Base-by-base conservation (phyloP, 2,113 vertebrate genomes). In the Alethe diademata region DNA sequence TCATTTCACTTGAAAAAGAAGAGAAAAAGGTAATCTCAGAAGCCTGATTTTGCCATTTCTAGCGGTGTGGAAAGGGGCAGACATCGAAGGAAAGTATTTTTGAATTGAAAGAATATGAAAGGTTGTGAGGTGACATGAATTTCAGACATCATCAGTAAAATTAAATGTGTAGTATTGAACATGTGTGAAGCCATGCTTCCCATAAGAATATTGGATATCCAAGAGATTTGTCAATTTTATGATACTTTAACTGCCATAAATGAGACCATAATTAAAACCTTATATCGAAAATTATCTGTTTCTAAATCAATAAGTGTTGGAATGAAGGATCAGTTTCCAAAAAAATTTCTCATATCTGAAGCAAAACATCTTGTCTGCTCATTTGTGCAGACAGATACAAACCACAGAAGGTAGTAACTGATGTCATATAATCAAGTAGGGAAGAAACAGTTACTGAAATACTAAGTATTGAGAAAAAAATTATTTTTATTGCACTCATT, bases 221-320 rank as follows among this genome's bases (percentile, higher is more conserved):
- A 78, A 78, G 48, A 86, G 16, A 43, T 58, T 76, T 90, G n/a
- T 58, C 56, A 92, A 83, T 85, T 94, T 83, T 92, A 88, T 36
- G 36, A 47, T 26, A 92, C 92, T 90, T 93, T 87, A 65, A 86
- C 79, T 66, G 80, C 19, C 45, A 81, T 76, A 89, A 84, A 83
- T 78, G 69, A 94, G 29, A 87, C 40, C 8, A 9, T 22, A 54
- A 19, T 81, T 42, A 61, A 90, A 88, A 53, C 14, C 17, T 82
- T 78, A 25, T 36, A 29, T 35, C 33, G 29, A 66, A 45, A 79
- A 82, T 86, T 73, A 71, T 66, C 33, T 91, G 64, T 67, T 94
- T 80, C 54, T 60, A 26, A 56, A 19, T 90, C 85, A 91, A 6
- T 57, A 75, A 53, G 23, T 78, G 9, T 25, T 66, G 29, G 22